phyloP scores from a whole-genome alignment of 2,888 invertebrate species.

The Apocheima hispidaria region DNA sequence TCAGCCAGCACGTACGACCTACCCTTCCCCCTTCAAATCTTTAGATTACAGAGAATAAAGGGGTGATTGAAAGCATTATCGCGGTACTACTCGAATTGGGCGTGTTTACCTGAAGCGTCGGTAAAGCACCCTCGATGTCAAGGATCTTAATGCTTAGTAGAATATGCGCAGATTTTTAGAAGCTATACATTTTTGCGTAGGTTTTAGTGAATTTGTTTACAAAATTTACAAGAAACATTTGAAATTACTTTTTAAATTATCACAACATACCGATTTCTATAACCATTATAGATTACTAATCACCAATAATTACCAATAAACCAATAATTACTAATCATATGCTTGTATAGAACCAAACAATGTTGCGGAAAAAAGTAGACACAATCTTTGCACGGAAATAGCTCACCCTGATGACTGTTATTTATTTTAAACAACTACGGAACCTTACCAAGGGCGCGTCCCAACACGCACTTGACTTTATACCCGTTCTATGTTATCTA shows the following conservation, averaged over 20 bases:
- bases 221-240: background rate
- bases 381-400: too few relatives aligned
- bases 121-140: constrained; percentile 64
- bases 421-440: too few relatives aligned
- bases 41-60: constrained; percentile 66
- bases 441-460: too few relatives aligned
- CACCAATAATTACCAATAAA: too few relatives aligned
- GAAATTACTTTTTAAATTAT: too few relatives aligned
- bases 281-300: too few relatives aligned
- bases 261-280: too few relatives aligned
- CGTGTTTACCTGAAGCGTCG: constrained; percentile 73
- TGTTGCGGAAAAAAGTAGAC: too few relatives aligned
- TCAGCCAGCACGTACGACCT: constrained; percentile 54
- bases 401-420: too few relatives aligned
- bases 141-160: constrained; percentile 50
- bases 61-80: constrained; percentile 67
- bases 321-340: too few relatives aligned
- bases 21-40: constrained; percentile 54
- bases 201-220: background rate
- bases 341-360: too few relatives aligned
- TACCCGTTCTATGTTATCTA: constrained; percentile 51
- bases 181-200: background rate
- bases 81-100: constrained; percentile 64
- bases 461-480: background rate
- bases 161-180: constrained; percentile 39